Evolutionary conservation across 2,888 invertebrate species (phyloP), one percentile per base, ranked within the genome.

Genomic region (Hypercompe scribonia): DNA sequence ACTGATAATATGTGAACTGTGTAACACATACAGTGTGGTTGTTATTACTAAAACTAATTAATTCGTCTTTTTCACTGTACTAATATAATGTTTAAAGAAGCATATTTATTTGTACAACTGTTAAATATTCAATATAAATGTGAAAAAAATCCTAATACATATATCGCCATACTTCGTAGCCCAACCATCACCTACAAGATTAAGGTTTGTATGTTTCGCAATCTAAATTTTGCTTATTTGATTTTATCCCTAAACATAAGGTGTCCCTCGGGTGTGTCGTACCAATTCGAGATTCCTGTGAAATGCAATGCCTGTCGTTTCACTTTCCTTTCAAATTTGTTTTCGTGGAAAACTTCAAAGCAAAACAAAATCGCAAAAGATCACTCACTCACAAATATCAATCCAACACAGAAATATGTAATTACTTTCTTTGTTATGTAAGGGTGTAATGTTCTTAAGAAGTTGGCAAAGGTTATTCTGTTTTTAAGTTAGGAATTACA

Each of bases 211-310:
- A 71, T 42, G 67, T 72, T 36, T 63, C 28, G 28, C 34, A 63
- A 67, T 61, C 61, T 46, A 64, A 33, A 72, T 66, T 18, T 61
- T 21, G 46, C 42, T 72, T 63, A 28, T 24, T 63, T 63, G 42
- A 61, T 67, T n/a, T 46, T 63, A 63, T 72, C 58, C 65, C 18
- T 33, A 13, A 46, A 28, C 42, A 58, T 65, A 13, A 66, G 54
- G 34, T 58, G 58, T 58, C 58, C 58, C 58, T 28, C 58, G 28
- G 58, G 58, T 58, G 28, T 15, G 58, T 54, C 24, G 58, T 28
- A 28, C 58, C 58, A 58, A 58, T 58, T 58, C 58, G 58, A 15
- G 58, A 58, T 13, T 58, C 21, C 33, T 31, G 63, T 64, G 63
- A 33, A 64, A 64, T 34, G 63, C 63, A 33, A 34, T 64, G 63